These are phyloP conservation scores for Bombus soroeensis DNA, from an alignment of 1,140 invertebrate genomes.

Conservation along the genomic window DNA sequence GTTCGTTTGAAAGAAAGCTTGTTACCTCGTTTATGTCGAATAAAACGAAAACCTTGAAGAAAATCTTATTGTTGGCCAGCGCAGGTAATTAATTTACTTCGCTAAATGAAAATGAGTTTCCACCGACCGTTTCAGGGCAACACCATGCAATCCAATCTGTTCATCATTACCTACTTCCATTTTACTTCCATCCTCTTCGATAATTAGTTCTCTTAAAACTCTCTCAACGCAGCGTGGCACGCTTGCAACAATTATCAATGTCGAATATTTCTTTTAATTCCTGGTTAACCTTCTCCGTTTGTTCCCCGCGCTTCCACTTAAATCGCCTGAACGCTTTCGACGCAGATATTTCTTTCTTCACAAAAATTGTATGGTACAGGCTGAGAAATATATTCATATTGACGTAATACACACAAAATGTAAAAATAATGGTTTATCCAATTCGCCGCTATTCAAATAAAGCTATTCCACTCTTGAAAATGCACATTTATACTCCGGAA, in stretches of 20 bases:
- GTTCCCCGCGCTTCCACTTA: neutral
- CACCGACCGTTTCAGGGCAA: neutral
- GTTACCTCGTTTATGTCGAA: neutral
- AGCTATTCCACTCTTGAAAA: no score
- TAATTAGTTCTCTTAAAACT: slow-evolving; percentile 15
- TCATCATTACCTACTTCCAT: neutral
- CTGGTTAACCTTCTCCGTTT: neutral
- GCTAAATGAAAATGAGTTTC: slow-evolving; percentile 12
- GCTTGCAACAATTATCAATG: neutral
- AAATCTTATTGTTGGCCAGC: slow-evolving; percentile 12
- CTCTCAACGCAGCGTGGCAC: no score
- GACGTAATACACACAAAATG: no score
- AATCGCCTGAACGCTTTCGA: neutral
- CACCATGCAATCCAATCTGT: neutral
- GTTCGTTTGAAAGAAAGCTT: slow-evolving; percentile 4
- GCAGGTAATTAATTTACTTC: neutral
- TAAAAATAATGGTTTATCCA: no score
- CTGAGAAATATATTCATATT: no score
- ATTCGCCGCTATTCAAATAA: no score
- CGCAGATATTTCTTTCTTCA: neutral
- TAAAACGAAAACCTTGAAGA: neutral
- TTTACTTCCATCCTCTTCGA: neutral
- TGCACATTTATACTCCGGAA: no score
- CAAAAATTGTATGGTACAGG: no score
- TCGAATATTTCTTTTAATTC: neutral